Percentiles rank a stretch among this genome's conserved stretches.
Evolutionary conservation across 2,888 invertebrate genomes (phyloP).

Genomic region (Ophonus ardosiacus): DNA sequence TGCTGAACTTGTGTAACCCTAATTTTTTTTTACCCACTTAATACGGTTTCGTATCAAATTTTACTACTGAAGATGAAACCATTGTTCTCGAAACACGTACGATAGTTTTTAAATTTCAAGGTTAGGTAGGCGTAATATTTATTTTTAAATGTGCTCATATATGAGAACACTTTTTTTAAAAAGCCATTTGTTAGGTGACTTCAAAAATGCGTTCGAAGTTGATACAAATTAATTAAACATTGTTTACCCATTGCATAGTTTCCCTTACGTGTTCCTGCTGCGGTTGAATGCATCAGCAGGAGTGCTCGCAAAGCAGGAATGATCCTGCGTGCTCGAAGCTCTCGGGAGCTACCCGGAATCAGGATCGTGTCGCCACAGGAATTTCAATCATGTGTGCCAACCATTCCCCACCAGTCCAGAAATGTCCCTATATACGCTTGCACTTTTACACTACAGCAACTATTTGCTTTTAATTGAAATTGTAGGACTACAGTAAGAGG

Average conservation of each 20-base stretch:
- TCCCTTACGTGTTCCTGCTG: neutral
- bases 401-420: neutral
- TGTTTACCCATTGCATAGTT: neutral
- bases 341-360: conserved; percentile 27
- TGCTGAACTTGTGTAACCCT: too few species aligned
- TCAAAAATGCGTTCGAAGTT: neutral
- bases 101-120: too few species aligned
- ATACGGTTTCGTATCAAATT: too few species aligned
- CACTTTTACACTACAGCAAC: neutral
- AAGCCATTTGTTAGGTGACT: too few species aligned
- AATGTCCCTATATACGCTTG: neutral
- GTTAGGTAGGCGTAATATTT: too few species aligned
- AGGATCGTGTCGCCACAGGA: conserved; percentile 34
- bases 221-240: neutral
- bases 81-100: too few species aligned
- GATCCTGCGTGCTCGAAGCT: neutral
- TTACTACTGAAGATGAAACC: too few species aligned
- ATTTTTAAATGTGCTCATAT: too few species aligned
- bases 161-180: too few species aligned
- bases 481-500: neutral
- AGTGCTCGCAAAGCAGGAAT: neutral
- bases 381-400: conserved; percentile 31
- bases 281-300: neutral
- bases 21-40: too few species aligned
- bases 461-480: neutral